Base-by-base conservation (phyloP, 2,888 invertebrate genomes). In the Pachycephus smyrnensis region DNA sequence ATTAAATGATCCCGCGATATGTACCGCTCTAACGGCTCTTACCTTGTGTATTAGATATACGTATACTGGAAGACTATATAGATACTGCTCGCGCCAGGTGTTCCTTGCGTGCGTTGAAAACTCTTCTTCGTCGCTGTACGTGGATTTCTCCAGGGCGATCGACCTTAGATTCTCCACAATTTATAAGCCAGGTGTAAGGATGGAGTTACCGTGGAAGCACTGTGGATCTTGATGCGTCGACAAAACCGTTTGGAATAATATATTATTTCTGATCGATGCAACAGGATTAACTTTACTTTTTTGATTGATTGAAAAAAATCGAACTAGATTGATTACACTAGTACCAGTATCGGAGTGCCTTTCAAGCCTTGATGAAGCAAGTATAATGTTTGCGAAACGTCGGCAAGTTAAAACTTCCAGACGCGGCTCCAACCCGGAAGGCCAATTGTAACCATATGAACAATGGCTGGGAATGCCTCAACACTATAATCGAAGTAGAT, bases 1-100 rank as follows among this genome's bases (percentile, higher is more conserved):
- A 88, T 87, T 87, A 86, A 86, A 83, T 80, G 84, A 83, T 84
- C 80, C 75, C 76, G 75, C 75, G 55, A 55, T 55, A 55, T 23
- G 23, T 55, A 55, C 55, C 55, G 55, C 55, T 2, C 55, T 55
- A 55, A 55, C 55, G 55, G 55, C 23, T 55, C 55, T 55, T 23
- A 2, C 9, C 55, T 23, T 23, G 55, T 23, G 23, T 55, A 55
- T 55, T 9, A 55, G 23, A 55, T 23, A 55, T 23, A 55, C 55
- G 2, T 23, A 55, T 23, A 23, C 55, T 9, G 55, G 9, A 55
- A 9, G 55, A 23, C 23, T 6, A 9, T 6, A 9, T 55, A 55
- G 55, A 9, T 23, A 55, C 55, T 55, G 55, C 55, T 55, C 55
- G 55, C 55, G 55, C 55, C 55, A 55, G 55, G 55, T 55, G 55